phyloP scores from a whole-genome alignment of 1,140 invertebrate genomes.

The Atta colombica region DNA sequence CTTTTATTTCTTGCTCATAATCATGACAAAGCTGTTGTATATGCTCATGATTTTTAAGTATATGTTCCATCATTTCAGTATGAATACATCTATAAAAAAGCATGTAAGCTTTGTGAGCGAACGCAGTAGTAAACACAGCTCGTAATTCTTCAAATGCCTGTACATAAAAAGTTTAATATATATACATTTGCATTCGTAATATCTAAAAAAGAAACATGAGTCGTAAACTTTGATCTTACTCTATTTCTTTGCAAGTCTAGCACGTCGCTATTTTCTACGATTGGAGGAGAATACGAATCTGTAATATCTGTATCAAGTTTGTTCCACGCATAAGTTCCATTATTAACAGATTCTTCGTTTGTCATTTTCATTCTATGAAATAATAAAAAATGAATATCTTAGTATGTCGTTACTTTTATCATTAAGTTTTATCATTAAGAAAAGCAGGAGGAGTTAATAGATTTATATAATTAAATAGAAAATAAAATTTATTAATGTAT shows the following conservation, averaged over 20 bases:
- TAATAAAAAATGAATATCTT: slow-evolving; percentile 4
- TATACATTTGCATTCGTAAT: background rate
- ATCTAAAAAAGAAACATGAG: background rate
- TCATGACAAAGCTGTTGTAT: slow-evolving; percentile 92
- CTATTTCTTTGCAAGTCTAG: slow-evolving; percentile 79
- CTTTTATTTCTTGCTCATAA: slow-evolving; percentile 87
- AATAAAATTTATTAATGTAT: too few relatives aligned
- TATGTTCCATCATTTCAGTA: slow-evolving; percentile 90
- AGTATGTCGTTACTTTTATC: background rate
- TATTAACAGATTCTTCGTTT: slow-evolving; percentile 52
- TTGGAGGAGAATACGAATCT: slow-evolving; percentile 87
- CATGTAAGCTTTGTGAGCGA: slow-evolving; percentile 94
- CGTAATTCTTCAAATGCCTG: slow-evolving; percentile 92
- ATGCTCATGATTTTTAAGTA: slow-evolving; percentile 92
- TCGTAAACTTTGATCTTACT: slow-evolving; percentile 59
- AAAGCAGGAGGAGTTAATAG: background rate
- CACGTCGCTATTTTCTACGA: slow-evolving; percentile 77
- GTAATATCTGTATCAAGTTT: slow-evolving; percentile 78
- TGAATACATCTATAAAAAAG: slow-evolving; percentile 93
- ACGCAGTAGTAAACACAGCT: slow-evolving; percentile 92
- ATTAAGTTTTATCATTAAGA: background rate
- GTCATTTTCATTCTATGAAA: slow-evolving; percentile 37
- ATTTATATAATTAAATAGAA: too few relatives aligned
- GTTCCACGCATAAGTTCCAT: slow-evolving; percentile 56
- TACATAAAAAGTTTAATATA: slow-evolving; percentile 27